Evolutionary conservation across 2,888 invertebrate genomes (phyloP), one percentile per base, ranked within the genome.

Genomic region (Acleris laterana): DNA sequence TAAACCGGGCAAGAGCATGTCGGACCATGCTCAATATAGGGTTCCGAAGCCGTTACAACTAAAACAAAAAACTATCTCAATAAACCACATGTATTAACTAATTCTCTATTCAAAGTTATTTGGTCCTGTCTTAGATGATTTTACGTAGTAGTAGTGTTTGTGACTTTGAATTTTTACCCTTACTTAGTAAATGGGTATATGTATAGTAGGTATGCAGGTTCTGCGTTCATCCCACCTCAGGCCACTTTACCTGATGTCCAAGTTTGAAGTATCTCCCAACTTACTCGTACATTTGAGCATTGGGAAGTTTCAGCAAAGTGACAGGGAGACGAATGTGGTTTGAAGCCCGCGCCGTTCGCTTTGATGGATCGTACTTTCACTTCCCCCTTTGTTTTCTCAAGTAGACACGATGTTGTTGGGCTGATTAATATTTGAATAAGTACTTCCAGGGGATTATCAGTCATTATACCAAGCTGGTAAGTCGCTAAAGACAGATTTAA

Each of bases 311-410:
- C 19, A 22, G 55, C 44, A 28, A 56, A 65, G 60, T 61, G 60
- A 61, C 65, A 65, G 65, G 56, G 65, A 65, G 55, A 65, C 60
- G 50, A 65, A 61, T 65, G 65, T 65, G 65, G 55, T 50, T 59
- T 52, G 59, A 56, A 55, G 60, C 50, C 60, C 50, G 49, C 56
- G 55, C 60, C 55, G 17, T 50, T 55, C 55, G 20, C 42, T 65
- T 61, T 60, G 65, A 65, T 65, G 60, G 60, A 65, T 65, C 55
- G 65, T 65, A 64, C 53, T 64, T 55, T 61, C 60, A 51, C 60
- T 60, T 65, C 55, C 28, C 20, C 4, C 32, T 28, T 20, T 65
- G 55, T 60, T 60, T 65, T 22, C 11, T n/a, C 28, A 64, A 56
- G 50, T 61, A 61, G 56, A 60, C 60, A 64, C 16, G 42, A 52